Evolutionary conservation across 92 coral and sea anemone species (phyloP).

Genomic region (Meandrina meandrites): DNA sequence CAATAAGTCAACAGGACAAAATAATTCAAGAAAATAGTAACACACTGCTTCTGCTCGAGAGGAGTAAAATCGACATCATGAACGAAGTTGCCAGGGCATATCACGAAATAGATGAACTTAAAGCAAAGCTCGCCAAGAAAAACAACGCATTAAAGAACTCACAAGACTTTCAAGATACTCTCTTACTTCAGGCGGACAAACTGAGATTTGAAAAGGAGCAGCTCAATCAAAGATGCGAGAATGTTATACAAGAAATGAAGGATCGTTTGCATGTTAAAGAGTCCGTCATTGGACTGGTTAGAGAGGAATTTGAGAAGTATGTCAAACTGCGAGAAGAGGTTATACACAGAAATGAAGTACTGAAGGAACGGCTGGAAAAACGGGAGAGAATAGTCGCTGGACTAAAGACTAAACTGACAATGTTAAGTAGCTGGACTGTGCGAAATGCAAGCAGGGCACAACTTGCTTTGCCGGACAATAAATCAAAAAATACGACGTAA

Average conservation of each 20-base stretch:
- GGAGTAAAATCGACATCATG: conserved; percentile 39
- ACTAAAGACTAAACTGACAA: conserved; percentile 36
- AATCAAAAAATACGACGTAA: background rate
- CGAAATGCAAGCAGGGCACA: conserved; percentile 26
- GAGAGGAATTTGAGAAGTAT: conserved; percentile 35
- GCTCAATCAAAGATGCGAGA: conserved; percentile 41
- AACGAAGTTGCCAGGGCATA: conserved; percentile 51
- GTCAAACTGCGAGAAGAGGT: conserved; percentile 33
- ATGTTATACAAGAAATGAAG: conserved; percentile 36
- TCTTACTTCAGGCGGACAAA: conserved; percentile 44
- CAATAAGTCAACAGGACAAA: conserved; percentile 22
- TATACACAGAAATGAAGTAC: conserved; percentile 29
- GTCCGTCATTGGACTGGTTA: conserved; percentile 11
- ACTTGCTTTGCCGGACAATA: background rate
- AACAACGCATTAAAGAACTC: conserved; percentile 26
- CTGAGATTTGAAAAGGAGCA: conserved; percentile 46
- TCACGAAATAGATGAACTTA: conserved; percentile 42
- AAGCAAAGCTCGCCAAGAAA: conserved; percentile 45
- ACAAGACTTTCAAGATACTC: conserved; percentile 35
- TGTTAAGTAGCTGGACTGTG: conserved; percentile 39
- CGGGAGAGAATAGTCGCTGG: conserved; percentile 36
- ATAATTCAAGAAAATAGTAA: conserved; percentile 32
- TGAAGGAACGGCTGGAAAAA: conserved; percentile 39
- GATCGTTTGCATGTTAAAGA: conserved; percentile 35
- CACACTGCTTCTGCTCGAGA: conserved; percentile 24